Evolutionary conservation across 2,888 invertebrate genomes (phyloP), one percentile per base, ranked within the genome.

Genomic region (Agonopterix alstromeriana): DNA sequence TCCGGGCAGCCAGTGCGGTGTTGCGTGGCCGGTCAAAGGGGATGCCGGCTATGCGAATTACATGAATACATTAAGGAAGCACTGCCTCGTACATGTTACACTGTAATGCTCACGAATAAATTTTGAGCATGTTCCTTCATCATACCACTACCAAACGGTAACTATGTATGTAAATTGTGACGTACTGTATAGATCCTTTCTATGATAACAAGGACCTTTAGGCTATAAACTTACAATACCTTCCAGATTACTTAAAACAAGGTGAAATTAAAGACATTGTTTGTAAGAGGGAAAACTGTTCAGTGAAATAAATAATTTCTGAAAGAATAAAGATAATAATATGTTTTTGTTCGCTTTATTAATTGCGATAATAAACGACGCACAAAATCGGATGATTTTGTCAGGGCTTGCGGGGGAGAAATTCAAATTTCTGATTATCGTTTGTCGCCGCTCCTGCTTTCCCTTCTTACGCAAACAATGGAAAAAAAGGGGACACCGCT

Each of bases 11-110:
- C 80, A 73, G 80, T 77, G 82, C 81, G 82, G 84, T 75, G 83
- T 85, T 83, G 88, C 88, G 88, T 87, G 87, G 87, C 77, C 75
- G 84, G 88, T 88, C 88, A 88, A 88, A 88, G 87, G 86, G 86
- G 86, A 87, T 83, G 77, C 81, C 84, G 80, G 84, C 80, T 82
- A 86, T 83, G 86, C 82, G 88, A 87, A 87, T 88, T 87, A 87
- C 87, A 86, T 87, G 88, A 88, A 88, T 88, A 88, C 84, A 87
- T 88, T 88, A 88, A 82, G 82, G 83, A 79, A 79, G 79, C 70
- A 80, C 73, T 76, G 75, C 81, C 79, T 78, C 77, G 73, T 84
- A 81, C 78, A 83, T 79, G 84, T 82, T 81, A 82, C 79, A 82
- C 75, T 79, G 86, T 86, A 85, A 86, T 88, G 83, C 80, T 82